Evolutionary conservation across 1,140 invertebrate genomes (phyloP).

Genomic region (Elysia chlorotica): DNA sequence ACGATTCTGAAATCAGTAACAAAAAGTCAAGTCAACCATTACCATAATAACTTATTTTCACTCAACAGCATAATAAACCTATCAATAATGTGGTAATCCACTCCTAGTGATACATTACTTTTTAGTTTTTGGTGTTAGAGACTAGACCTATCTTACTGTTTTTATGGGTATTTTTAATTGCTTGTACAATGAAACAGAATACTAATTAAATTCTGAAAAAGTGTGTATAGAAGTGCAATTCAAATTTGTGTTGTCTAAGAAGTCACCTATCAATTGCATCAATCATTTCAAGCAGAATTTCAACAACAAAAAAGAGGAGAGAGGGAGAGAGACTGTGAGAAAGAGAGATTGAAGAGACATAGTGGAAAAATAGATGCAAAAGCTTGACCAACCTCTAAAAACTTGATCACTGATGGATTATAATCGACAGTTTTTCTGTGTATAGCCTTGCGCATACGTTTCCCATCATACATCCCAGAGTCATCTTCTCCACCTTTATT

Average conservation of each 20-base stretch:
- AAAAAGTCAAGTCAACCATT: constrained; percentile 4
- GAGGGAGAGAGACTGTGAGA: too few relatives aligned
- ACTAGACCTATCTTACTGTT: background rate
- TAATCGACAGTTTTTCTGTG: constrained; percentile 98
- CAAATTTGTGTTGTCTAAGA: too few relatives aligned
- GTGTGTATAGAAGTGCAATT: background rate
- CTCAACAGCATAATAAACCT: background rate
- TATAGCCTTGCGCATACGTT: constrained; percentile 91
- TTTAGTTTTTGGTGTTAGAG: background rate
- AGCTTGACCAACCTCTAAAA: constrained; percentile 81
- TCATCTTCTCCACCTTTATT: constrained; percentile 7
- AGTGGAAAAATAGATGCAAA: too few relatives aligned
- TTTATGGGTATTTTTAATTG: background rate
- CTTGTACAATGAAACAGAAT: background rate
- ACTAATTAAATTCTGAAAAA: background rate
- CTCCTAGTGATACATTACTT: background rate
- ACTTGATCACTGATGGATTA: constrained; percentile 93
- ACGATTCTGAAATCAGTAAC: constrained; percentile 71
- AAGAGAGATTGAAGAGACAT: too few relatives aligned
- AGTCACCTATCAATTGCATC: too few relatives aligned
- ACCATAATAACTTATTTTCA: background rate
- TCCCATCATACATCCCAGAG: constrained; percentile 68
- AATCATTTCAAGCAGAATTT: too few relatives aligned
- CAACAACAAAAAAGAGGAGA: too few relatives aligned
- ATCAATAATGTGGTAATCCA: background rate